Evolutionary conservation across 2,113 vertebrate species (phyloP), one percentile per base, ranked within the genome.

Genomic region (Andinoacara biseriatus): DNA sequence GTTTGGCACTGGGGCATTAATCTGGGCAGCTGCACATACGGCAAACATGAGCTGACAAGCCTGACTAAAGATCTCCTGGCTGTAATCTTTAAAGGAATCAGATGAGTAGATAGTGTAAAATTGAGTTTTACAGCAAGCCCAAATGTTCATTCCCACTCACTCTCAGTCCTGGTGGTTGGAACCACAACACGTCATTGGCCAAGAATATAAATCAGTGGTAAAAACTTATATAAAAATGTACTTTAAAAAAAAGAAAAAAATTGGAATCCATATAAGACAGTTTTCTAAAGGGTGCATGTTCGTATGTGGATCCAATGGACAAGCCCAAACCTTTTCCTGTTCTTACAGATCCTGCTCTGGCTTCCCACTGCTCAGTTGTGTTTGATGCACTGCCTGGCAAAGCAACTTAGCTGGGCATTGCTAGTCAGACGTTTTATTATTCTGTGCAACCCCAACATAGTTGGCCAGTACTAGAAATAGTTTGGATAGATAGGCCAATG

Each of bases 11-110:
- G 56, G 46, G 79, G 83, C 84, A 88, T 91, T 90, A 78, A 83
- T 91, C 80, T 84, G 78, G 86, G 84, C 88, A 90, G 84, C 86
- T 69, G 86, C 78, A 80, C 79, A 58, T 83, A 75, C 15, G 60
- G 81, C 84, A 92, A 94, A 95, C 87, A 57, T 76, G 87, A 87
- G 90, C 80, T 79, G 90, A 93, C 93, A 89, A 82, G 92, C 91
- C 88, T 90, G 90, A 91, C 87, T 83, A 90, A 90, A 89, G 84
- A 90, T 85, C 86, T 89, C 76, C 81, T 58, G 80, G 85, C 83
- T 86, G 81, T 83, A 86, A 91, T 94, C 86, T 92, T 90, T 90
- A 82, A 90, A 89, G 52, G 86, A 83, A 87, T 82, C 82, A 33
- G 81, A 89, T 89, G 90, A 89, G 85, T 52, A 74, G 89, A 90